Conservation (phyloP, 2,113 vertebrate genomes). For the Rattus rattus region DNA sequence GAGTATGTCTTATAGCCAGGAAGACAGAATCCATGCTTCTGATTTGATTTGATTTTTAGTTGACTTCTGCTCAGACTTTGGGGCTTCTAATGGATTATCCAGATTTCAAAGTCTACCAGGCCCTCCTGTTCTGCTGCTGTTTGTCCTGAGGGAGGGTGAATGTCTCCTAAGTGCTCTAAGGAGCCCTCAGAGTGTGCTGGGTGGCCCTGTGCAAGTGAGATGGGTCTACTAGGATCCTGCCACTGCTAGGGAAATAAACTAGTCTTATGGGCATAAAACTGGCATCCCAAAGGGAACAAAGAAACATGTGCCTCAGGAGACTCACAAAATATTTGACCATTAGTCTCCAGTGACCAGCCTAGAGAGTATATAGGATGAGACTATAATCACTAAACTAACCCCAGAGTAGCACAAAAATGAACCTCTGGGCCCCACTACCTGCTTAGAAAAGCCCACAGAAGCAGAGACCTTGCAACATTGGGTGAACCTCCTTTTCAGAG, state of each 20-base stretch:
- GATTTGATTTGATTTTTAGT: conserved; percentile 75
- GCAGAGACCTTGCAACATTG: background rate
- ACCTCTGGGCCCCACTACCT: background rate
- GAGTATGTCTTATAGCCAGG: conserved; percentile 32
- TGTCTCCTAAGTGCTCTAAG: background rate
- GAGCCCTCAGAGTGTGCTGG: background rate
- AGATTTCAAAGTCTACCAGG: conserved; percentile 74
- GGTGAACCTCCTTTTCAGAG: background rate
- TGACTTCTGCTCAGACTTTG: conserved; percentile 58
- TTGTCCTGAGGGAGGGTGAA: background rate
- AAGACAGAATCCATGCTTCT: conserved; percentile 64
- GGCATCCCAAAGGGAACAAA: rapidly evolving
- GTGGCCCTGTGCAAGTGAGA: no score
- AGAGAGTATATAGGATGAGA: no score
- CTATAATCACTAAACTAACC: background rate
- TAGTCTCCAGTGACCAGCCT: background rate
- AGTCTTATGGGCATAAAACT: no score
- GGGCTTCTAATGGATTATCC: conserved; percentile 81
- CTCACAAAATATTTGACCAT: background rate
- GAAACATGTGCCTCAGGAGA: background rate
- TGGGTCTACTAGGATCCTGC: background rate
- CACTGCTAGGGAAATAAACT: background rate
- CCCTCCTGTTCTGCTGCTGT: conserved; percentile 65
- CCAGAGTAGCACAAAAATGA: background rate
- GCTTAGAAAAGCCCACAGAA: background rate